Base-by-base conservation (phyloP, 2,888 invertebrate species). In the Chromoteleia sp. region DNA sequence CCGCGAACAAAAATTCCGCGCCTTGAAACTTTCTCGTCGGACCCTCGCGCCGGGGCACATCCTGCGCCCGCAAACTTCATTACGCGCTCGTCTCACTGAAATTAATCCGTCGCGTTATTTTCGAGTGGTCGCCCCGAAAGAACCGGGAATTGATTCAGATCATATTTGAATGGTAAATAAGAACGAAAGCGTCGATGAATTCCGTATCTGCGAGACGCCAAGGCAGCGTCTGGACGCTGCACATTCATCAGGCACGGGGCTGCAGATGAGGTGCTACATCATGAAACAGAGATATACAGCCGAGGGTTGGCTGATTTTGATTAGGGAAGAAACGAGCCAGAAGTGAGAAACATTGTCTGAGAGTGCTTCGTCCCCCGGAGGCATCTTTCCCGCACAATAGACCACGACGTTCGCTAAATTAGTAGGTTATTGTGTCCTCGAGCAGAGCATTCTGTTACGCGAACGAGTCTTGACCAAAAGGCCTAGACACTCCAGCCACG, bases 1-100 rank as follows among this genome's bases (percentile, higher is more conserved):
- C 84, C 84, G 84, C 84, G 83, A 87, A 86, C 82, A 90, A 88
- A 89, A 89, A 88, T 89, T 19, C 82, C 79, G 86, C 85, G 85
- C 84, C 84, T 79, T 81, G 17, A 77, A 82, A 83, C 56, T 80
- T 77, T 78, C 67, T 63, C 52, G 58, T 50, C 30, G 36, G 70
- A 68, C 56, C 59, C 75, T 52, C n/a, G 12, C 59, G 25, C 48
- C 43, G 29, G 29, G 30, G 21, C 65, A 33, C 71, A 78, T 61
- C 75, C 80, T 75, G 79, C 36, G 33, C 59, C 68, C 14, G 61
- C 50, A 73, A 73, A 77, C 77, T 81, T 81, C 77, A 81, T 77
- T 77, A 77, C 36, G 25, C 2, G 8, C 39, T 63, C n/a, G n/a
- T n/a, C 59, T 63, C 63, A 81, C 75, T 71, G 68, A 75, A 81